Base-by-base conservation (phyloP, 2,888 invertebrate genomes). In the Fragum fragum region DNA sequence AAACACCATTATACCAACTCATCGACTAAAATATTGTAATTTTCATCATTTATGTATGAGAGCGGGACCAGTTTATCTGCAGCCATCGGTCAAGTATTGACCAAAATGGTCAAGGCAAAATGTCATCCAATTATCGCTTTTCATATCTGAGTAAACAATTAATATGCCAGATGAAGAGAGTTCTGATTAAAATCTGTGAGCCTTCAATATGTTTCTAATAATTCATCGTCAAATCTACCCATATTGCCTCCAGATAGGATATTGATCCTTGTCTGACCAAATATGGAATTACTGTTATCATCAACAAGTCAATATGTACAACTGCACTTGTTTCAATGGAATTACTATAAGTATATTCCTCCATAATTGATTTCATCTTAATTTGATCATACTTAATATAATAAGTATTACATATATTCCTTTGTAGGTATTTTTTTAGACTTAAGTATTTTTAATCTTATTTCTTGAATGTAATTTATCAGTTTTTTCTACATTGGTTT, bases 1-100 rank as follows among this genome's bases (percentile, higher is more conserved):
- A 47, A 47, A 47, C 47, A 47, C 47, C 47, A 73, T 32, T 42
- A 73, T 59, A 47, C 36, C 42, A 47, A 73, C 28, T 68, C 47
- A 68, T 55, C 57, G 14, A 55, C 53, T 53, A 53, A 73, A 81
- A 81, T 73, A 81, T 69, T 69, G 76, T 76, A 81, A 81, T 73
- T 57, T 61, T 61, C 26, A 36, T 36, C 1, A 61, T 42, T 61
- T 21, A 21, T 70, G n/a, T 29, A 18, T 42, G 55, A 39, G 52
- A 57, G 70, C 63, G 70, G 52, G 59, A 52, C 68, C 74, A 42
- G 53, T 74, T 61, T 70, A 74, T 36, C 66, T 39, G 66, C 42
- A 66, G 66, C 66, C 39, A 66, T 66, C 36, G 73, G 61, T 73
- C 73, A 73, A 73, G 42, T 73, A 73, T 61, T 61, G 73, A 73